Percentiles rank a stretch among this genome's conserved stretches.
These are phyloP conservation scores for Trypoxylus dichotomus DNA, from an alignment of 1,140 invertebrate genomes.

Conservation along the genomic window DNA sequence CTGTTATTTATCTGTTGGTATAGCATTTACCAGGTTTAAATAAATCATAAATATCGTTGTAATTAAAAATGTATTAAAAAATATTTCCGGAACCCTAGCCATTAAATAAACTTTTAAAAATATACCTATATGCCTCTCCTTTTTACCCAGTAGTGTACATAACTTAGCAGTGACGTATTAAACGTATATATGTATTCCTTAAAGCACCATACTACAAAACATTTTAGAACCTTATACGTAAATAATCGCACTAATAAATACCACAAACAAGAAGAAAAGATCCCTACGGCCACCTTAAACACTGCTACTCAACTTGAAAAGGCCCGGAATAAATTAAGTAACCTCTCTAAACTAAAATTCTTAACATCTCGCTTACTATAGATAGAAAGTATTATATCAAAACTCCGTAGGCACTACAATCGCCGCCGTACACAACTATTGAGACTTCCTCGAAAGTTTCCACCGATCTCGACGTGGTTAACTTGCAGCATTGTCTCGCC, in stretches of 20 bases:
- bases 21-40: too few relatives aligned
- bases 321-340: background rate
- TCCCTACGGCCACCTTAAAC: background rate
- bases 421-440: background rate
- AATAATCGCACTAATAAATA: background rate
- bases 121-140: too few relatives aligned
- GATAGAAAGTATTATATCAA: background rate
- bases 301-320: background rate
- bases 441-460: background rate
- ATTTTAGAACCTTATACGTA: background rate
- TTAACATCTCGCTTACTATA: background rate
- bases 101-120: too few relatives aligned
- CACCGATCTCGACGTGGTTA: background rate
- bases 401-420: too few relatives aligned
- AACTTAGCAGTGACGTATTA: too few relatives aligned
- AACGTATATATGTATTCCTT: too few relatives aligned
- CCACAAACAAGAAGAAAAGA: background rate
- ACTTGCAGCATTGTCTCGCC: background rate
- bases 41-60: too few relatives aligned
- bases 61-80: too few relatives aligned
- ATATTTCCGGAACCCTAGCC: too few relatives aligned
- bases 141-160: too few relatives aligned
- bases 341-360: background rate
- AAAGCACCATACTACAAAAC: background rate
- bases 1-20: too few relatives aligned